Evolutionary conservation across 1,140 invertebrate species (phyloP), one percentile per base, ranked within the genome.

Genomic region (Ostrea denselamellosa): DNA sequence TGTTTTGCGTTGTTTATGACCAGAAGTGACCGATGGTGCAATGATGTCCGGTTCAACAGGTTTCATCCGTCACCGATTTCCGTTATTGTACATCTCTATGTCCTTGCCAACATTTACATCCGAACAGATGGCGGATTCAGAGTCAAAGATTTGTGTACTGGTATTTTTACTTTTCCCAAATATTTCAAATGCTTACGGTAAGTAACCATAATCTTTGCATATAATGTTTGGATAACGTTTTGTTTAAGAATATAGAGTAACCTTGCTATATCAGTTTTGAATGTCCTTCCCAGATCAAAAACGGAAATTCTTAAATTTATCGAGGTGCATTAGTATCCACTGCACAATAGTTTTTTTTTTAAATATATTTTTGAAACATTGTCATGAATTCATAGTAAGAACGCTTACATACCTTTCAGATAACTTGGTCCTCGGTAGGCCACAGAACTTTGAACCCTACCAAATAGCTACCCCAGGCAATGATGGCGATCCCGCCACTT

Each of bases 181-280:
- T 77, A 77, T 77, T 44, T 44, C 34, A 34, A 12, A 28, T 77
- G 68, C 68, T 34, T 77, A 77, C 68, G 68, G 68, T 77, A 34
- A 77, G 68, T 3, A 28, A 34, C 14, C 17, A 10, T 5, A 71
- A 71, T 34, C 25, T 77, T n/a, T 62, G 12, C n/a, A 62, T 7
- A 0, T 62, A 44, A 44, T 44, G 2, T 44, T 1, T 44, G 5
- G 5, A 44, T 5, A 44, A 44, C 34, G 1, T 44, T 44, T 44
- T 44, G 1, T 44, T 44, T 44, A 44, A 44, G 1, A 44, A 44
- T 1, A 44, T 44, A 44, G 2, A 44, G 5, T 44, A 5, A 44
- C 34, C 34, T 44, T 44, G 34, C 34, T 44, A 44, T 44, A 5
- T 5, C 34, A 44, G 34, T 44, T 44, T n/a, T n/a, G n/a, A n/a